These are phyloP conservation scores for Tetranychus piercei DNA, from an alignment of 2,888 invertebrate genomes.

Conservation along the genomic window DNA sequence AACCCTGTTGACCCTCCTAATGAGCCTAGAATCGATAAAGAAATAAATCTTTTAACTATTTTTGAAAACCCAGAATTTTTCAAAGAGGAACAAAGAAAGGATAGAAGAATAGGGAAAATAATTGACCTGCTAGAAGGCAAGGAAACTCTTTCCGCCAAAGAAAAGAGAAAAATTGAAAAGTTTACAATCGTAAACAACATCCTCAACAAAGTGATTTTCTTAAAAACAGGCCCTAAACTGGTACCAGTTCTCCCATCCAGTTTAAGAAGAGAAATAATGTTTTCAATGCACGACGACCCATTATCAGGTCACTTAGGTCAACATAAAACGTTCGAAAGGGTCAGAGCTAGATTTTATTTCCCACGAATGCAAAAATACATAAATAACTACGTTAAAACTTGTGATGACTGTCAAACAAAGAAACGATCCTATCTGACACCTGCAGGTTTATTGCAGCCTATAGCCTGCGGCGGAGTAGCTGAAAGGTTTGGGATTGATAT, in stretches of 20 bases:
- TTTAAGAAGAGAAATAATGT: slow-evolving; percentile 20
- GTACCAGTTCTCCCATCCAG: slow-evolving; percentile 17
- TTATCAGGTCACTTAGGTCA: slow-evolving; percentile 18
- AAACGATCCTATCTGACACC: slow-evolving; percentile 10
- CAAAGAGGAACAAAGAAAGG: too few relatives aligned
- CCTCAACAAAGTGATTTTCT: neutral
- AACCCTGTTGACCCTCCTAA: neutral
- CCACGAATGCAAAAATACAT: slow-evolving; percentile 12
- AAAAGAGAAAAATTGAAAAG: too few relatives aligned
- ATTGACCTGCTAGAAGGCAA: too few relatives aligned
- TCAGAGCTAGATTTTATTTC: slow-evolving; percentile 13
- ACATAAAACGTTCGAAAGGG: slow-evolving; percentile 11
- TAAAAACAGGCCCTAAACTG: neutral
- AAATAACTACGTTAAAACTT: slow-evolving; percentile 14
- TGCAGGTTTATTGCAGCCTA: slow-evolving; percentile 14
- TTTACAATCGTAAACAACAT: neutral
- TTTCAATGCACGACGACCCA: slow-evolving; percentile 23
- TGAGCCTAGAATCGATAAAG: too few relatives aligned
- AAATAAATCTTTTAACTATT: too few relatives aligned
- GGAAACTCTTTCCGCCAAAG: too few relatives aligned
- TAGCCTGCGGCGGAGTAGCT: slow-evolving; percentile 12
- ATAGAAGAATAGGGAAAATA: too few relatives aligned
- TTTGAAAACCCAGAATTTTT: too few relatives aligned
- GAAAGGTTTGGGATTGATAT: slow-evolving; percentile 22
- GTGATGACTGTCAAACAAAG: slow-evolving; percentile 14